Evolutionary conservation across 2,888 invertebrate species (phyloP).

Genomic region (Acleris holmiana): DNA sequence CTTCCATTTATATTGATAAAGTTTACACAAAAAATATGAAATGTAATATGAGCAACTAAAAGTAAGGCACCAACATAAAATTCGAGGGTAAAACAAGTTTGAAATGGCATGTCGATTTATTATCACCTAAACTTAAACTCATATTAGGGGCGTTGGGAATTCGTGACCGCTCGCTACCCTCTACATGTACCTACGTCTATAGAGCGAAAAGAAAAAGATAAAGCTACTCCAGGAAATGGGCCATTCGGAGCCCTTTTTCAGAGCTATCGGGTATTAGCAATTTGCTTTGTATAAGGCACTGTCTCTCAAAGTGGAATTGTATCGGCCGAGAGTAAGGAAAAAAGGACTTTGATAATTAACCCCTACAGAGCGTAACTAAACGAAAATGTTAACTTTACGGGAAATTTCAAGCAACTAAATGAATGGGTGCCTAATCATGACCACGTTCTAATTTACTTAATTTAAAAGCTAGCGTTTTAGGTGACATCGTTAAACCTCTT

Average conservation of each 20-base stretch:
- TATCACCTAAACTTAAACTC: slow-evolving; percentile 52
- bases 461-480: neutral
- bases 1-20: neutral
- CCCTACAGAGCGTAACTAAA: slow-evolving; percentile 53
- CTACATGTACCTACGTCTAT: slow-evolving; percentile 39
- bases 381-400: slow-evolving; percentile 50
- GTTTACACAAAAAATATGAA: neutral
- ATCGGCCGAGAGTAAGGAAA: slow-evolving; percentile 62
- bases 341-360: slow-evolving; percentile 66
- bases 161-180: slow-evolving; percentile 51
- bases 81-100: slow-evolving; percentile 3
- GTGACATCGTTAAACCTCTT: neutral
- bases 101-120: slow-evolving; percentile 36
- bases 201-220: slow-evolving; percentile 63
- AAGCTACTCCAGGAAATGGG: slow-evolving; percentile 72
- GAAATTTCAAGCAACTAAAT: slow-evolving; percentile 13
- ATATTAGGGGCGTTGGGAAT: slow-evolving; percentile 52
- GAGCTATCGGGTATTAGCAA: slow-evolving; percentile 74
- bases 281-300: slow-evolving; percentile 73
- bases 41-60: neutral
- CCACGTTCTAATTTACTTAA: slow-evolving; percentile 1
- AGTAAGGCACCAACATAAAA: neutral
- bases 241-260: slow-evolving; percentile 69
- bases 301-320: slow-evolving; percentile 57
- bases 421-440: slow-evolving; percentile 15